A percentile compares a stretch with the other conserved stretches of the same genome.
These are phyloP conservation scores for Taenioides sp. DNA, from an alignment of 2,797 vertebrate species.

Conservation along the genomic window DNA sequence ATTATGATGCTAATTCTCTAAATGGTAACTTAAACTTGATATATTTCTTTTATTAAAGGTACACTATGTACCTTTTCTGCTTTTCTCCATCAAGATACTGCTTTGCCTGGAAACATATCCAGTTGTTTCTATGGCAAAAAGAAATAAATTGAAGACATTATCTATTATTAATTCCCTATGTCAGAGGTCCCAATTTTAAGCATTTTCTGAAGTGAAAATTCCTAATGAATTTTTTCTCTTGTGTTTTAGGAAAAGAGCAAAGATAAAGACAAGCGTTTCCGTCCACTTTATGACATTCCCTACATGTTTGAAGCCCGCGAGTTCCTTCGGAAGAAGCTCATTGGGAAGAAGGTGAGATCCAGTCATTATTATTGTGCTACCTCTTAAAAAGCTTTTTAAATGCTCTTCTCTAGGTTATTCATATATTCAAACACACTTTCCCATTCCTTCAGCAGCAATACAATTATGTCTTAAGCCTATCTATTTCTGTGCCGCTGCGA, in stretches of 20 bases:
- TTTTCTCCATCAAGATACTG: no score
- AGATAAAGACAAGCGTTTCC: constrained; percentile 97
- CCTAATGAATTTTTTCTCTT: neutral
- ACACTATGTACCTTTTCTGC: no score
- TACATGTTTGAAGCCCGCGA: constrained; percentile 99
- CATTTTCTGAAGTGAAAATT: neutral
- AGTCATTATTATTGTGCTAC: neutral
- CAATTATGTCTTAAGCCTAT: constrained; percentile 36
- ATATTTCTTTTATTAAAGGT: no score
- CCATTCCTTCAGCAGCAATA: constrained; percentile 17
- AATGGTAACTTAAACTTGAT: no score
- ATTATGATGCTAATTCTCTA: no score
- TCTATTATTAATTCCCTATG: no score
- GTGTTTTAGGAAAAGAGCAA: constrained; percentile 80
- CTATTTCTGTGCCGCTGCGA: constrained; percentile 39
- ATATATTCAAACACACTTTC: neutral
- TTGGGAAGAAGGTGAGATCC: constrained; percentile 91
- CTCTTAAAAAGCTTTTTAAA: constrained; percentile 22
- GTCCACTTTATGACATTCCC: constrained; percentile 96
- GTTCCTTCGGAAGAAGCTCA: constrained; percentile 97
- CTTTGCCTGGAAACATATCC: no score
- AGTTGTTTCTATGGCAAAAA: no score
- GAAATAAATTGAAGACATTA: no score
- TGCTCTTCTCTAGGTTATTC: neutral
- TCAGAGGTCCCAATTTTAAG: no score